Conservation (phyloP, 2,888 invertebrate species). For the Ptychoptera contaminata region DNA sequence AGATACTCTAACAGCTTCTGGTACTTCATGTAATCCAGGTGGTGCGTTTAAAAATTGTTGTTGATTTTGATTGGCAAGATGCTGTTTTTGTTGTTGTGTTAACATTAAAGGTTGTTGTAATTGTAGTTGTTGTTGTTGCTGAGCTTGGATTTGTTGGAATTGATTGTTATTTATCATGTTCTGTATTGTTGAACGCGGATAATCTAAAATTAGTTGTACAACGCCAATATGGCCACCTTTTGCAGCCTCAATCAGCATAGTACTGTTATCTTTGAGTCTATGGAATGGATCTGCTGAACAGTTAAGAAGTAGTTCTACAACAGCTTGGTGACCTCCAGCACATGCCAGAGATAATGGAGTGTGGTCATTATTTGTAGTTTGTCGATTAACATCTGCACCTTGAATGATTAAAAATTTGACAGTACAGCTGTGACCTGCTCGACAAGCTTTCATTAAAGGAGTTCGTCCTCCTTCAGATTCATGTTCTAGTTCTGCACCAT, state of each 20-base stretch:
- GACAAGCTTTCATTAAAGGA: constrained; percentile 95
- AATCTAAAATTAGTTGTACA: constrained; percentile 87
- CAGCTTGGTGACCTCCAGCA: constrained; percentile 87
- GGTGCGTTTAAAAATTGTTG: constrained; percentile 29
- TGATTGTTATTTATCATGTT: constrained; percentile 42
- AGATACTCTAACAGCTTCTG: constrained; percentile 39
- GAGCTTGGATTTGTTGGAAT: constrained; percentile 29
- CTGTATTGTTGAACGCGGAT: constrained; percentile 73
- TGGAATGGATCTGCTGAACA: constrained; percentile 91
- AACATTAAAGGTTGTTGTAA: constrained; percentile 11
- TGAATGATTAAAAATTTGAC: constrained; percentile 89
- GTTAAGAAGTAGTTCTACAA: constrained; percentile 80
- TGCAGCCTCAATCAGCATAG: constrained; percentile 96
- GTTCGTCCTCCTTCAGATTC: constrained; percentile 95
- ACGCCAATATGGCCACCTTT: constrained; percentile 95
- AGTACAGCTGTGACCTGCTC: constrained; percentile 90
- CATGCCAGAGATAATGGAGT: constrained; percentile 93
- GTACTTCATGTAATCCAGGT: constrained; percentile 40
- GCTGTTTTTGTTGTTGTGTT: constrained; percentile 16
- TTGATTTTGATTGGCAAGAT: constrained; percentile 23
- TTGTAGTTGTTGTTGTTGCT: constrained; percentile 19
- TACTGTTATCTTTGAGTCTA: constrained; percentile 95
- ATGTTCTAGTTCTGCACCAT: constrained; percentile 85
- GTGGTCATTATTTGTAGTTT: constrained; percentile 91
- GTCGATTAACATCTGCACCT: constrained; percentile 69